A percentile compares a stretch with the other conserved stretches of the same genome.
phyloP scores from a whole-genome alignment of 2,888 invertebrate species.

The Pardosa pseudoannulata region DNA sequence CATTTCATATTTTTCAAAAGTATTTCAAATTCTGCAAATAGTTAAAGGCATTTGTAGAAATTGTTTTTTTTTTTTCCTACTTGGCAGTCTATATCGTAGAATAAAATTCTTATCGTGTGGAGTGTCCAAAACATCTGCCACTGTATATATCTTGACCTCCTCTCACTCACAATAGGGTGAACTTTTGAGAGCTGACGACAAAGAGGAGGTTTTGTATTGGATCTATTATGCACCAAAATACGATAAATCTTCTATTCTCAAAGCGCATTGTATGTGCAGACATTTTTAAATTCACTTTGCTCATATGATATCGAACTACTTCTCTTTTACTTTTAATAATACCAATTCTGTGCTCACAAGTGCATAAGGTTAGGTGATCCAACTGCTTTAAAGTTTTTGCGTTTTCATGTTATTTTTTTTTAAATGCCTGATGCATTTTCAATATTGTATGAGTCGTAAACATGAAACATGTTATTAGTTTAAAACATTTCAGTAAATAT shows the following conservation, averaged over 20 bases:
- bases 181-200: not conserved
- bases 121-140: slow-evolving; percentile 9
- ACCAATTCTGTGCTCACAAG: no score
- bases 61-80: not conserved
- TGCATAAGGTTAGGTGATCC: no score
- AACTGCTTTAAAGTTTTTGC: no score
- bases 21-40: no score
- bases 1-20: no score
- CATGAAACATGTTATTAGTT: no score
- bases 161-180: not conserved
- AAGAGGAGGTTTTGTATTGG: not conserved
- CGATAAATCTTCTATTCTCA: not conserved
- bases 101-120: not conserved
- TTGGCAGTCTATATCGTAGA: not conserved
- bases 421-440: no score
- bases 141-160: slow-evolving; percentile 6
- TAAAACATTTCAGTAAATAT: no score
- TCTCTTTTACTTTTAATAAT: no score
- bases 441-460: no score
- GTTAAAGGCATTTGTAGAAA: not conserved
- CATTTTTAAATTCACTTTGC: not conserved
- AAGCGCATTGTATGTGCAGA: not conserved
- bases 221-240: not conserved
- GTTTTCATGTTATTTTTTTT: no score
- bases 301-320: no score